A percentile compares a stretch with the other conserved stretches of the same genome.
Evolutionary conservation across 2,113 vertebrate species (phyloP).

Genomic region (Daubentonia madagascariensis): DNA sequence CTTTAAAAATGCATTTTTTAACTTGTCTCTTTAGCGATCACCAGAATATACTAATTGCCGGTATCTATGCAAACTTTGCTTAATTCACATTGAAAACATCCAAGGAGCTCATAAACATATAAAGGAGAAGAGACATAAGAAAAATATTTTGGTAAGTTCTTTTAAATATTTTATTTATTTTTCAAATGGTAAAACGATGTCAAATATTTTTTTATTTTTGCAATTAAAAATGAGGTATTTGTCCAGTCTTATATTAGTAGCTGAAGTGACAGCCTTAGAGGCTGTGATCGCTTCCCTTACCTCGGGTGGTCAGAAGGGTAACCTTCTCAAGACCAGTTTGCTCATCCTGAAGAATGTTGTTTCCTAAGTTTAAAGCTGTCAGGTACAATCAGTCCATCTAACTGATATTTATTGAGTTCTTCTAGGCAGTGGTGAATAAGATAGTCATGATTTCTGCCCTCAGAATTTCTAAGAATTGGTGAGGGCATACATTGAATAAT

Average conservation of each 20-base stretch:
- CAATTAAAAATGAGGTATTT: constrained; percentile 16
- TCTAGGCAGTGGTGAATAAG: not conserved
- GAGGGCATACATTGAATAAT: not conserved
- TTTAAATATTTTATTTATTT: constrained; percentile 7
- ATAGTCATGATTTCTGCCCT: not conserved
- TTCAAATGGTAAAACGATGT: constrained; percentile 25
- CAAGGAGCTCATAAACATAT: constrained; percentile 99
- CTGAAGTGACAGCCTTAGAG: not conserved
- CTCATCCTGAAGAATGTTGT: constrained; percentile 9
- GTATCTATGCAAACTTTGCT: constrained; percentile 98
- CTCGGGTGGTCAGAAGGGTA: not conserved
- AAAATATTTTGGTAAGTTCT: constrained; percentile 95
- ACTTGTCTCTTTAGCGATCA: constrained; percentile 87
- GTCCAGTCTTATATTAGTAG: not conserved
- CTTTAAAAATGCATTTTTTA: constrained; percentile 52
- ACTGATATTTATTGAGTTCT: not conserved
- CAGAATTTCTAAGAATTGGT: constrained; percentile 23
- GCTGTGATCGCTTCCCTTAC: not conserved
- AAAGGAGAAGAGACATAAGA: constrained; percentile 99
- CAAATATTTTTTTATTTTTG: not conserved
- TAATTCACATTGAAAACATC: constrained; percentile 98
- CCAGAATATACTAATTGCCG: constrained; percentile 97
- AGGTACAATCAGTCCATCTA: not conserved
- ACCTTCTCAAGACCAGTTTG: not conserved
- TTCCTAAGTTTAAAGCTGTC: not conserved